Base-by-base conservation (phyloP, 2,113 vertebrate species). In the Orycteropus afer region DNA sequence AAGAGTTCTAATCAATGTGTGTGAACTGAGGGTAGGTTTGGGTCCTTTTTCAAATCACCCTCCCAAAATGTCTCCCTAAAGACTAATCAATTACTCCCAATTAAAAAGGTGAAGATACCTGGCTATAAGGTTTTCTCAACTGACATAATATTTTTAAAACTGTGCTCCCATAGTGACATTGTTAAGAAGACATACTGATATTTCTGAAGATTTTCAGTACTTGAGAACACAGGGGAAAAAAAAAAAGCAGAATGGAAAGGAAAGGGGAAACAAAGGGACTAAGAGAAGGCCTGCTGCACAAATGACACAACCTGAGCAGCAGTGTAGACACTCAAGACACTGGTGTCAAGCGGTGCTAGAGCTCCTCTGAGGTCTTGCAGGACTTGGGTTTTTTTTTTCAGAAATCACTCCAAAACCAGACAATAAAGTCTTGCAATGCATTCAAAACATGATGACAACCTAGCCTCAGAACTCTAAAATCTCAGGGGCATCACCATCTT, bases 91-190 rank as follows among this genome's bases (percentile, higher is more conserved):
- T 79, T 3, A 94, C 84, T 96, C 86, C 86, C 93, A 76, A 93
- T 95, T 92, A 96, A 97, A 90, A 96, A 97, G 42, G 71, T 96
- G 84, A 97, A 97, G 91, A 69, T 51, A 97, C 95, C 94, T 97
- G 91, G 88, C 67, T 71, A 81, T 80, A 86, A 94, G 93, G 15
- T 94, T 93, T 97, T 59, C 86, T 96, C 96, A 95, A 96, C 32
- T 96, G 88, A 85, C 95, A 97, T 63, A 92, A 96, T 45, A 4
- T 80, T 97, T 71, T 96, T 94, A 96, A 96, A 94, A 97, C 95
- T 97, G 97, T 97, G 94, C 97, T 98, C 98, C 98, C 97, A 98
- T 97, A 98, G 97, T 96, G 96, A 98, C 96, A 98, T 96, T 95
- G 88, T 98, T 98, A 98, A 96, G 51, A 74, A 84, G 95, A 45